These are phyloP conservation scores for Pelvicachromis taeniatus DNA, from an alignment of 2,113 vertebrate genomes.

Conservation along the genomic window DNA sequence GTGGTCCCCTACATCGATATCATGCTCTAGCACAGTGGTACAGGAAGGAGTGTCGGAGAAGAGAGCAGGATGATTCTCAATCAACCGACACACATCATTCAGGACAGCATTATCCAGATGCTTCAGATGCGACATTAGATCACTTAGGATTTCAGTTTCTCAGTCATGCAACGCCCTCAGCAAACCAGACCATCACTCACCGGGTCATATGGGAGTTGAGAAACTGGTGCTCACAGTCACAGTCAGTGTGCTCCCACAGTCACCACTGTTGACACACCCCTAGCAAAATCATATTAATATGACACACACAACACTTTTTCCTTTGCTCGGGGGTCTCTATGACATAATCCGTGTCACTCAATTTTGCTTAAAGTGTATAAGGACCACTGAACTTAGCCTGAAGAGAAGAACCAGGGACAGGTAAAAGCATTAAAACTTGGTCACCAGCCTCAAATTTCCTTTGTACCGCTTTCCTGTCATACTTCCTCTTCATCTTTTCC, in stretches of 20 bases:
- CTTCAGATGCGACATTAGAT: background rate
- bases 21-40: background rate
- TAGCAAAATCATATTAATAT: background rate
- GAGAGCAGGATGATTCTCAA: background rate
- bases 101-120: background rate
- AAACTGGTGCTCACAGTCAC: too few species aligned
- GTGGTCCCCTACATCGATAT: background rate
- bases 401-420: too few species aligned
- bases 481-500: background rate
- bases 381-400: background rate
- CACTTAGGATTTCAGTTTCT: background rate
- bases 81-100: background rate
- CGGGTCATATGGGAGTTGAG: background rate
- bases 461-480: background rate
- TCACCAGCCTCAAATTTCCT: background rate
- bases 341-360: background rate
- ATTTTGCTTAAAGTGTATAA: fast-evolving
- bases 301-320: background rate
- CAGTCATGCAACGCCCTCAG: background rate
- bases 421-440: background rate
- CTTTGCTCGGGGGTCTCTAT: background rate
- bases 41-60: fast-evolving
- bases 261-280: fast-evolving
- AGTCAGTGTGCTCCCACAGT: background rate
- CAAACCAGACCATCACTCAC: background rate